Evolutionary conservation across 1,140 invertebrate genomes (phyloP), one percentile per base, ranked within the genome.

Genomic region (Arctopsyche grandis): DNA sequence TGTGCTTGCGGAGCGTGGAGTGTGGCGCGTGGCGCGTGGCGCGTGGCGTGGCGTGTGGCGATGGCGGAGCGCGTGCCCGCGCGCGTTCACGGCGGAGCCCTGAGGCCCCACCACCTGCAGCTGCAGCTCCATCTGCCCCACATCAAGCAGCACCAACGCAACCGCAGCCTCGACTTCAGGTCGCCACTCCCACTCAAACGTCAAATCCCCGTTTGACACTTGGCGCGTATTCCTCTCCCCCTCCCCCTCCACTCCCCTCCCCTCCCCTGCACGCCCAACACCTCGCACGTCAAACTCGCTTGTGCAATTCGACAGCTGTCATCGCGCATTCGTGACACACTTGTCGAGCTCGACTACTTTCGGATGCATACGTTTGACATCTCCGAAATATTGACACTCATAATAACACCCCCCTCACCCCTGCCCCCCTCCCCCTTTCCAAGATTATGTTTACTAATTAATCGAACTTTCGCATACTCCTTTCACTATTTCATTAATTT

Each of bases 41-140:
- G 5, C 69, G 26, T 7, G 5, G 7, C 16, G 19, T n/a, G 16
- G 60, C 16, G 22, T n/a, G 24, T 16, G 14, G 38, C 14, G 29
- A 44, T 52, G 69, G 69, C 24, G 3, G 69, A 52, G 69, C 69
- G 69, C 38, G 69, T 44, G 38, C 46, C 69, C 1, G 38, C 22
- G 22, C 66, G 22, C 66, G 46, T 52, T 16, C 46, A 22, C 69
- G 38, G 46, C 38, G 69, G 46, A 29, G 10, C 9, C 0, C 46
- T 71, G 4, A 16, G 14, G 5, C 69, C 24, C 12, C 38, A 12
- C n/a, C 43, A 12, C 19, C 22, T 56, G 12, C 52, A n/a, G 10
- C n/a, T 29, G 14, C 43, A 43, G 14, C 24, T 52, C 70, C n/a
- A 19, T 22, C 9, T 44, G 14, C 46, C 19, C 5, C 38, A 22